Percentiles rank a stretch among this genome's conserved stretches.
Evolutionary conservation across 2,888 invertebrate genomes (phyloP).

Genomic region (Magallana nippona): DNA sequence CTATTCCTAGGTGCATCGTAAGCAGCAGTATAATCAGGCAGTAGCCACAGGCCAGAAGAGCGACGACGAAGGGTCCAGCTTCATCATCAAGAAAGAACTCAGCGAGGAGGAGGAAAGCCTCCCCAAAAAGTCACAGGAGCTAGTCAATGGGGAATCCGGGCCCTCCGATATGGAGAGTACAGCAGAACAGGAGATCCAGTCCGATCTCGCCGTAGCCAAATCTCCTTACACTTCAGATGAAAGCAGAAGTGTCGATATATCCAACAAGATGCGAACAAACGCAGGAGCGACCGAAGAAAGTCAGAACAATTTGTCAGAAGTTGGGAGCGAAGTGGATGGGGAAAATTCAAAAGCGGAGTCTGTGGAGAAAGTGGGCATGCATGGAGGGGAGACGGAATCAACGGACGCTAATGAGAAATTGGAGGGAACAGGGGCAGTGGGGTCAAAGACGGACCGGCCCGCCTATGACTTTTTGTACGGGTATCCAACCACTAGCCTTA

Average conservation of each 20-base stretch:
- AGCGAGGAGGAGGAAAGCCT: slow-evolving; percentile 19
- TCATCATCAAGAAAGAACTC: neutral
- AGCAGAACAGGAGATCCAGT: neutral
- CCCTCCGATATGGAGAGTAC: slow-evolving; percentile 21
- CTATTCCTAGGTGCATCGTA: slow-evolving; percentile 1
- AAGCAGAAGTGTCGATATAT: neutral
- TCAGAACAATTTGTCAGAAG: neutral
- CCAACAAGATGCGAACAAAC: neutral
- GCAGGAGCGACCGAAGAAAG: neutral
- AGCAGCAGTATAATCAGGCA: slow-evolving; percentile 23
- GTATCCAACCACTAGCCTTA: slow-evolving; percentile 35
- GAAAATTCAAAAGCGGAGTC: neutral
- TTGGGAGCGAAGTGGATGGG: neutral
- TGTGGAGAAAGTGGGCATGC: neutral
- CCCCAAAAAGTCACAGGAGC: slow-evolving; percentile 10
- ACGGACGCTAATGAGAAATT: neutral
- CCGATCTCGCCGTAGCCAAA: neutral
- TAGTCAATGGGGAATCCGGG: slow-evolving; percentile 23
- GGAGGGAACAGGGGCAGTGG: neutral
- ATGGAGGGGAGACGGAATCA: neutral
- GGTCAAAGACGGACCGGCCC: neutral
- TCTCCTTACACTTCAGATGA: neutral
- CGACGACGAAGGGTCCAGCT: neutral
- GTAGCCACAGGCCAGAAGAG: neutral
- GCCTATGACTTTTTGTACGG: slow-evolving; percentile 37